Percentiles rank a stretch among this genome's conserved stretches.
Conservation (phyloP, 1,140 invertebrate species). For the Argopecten irradians region DNA sequence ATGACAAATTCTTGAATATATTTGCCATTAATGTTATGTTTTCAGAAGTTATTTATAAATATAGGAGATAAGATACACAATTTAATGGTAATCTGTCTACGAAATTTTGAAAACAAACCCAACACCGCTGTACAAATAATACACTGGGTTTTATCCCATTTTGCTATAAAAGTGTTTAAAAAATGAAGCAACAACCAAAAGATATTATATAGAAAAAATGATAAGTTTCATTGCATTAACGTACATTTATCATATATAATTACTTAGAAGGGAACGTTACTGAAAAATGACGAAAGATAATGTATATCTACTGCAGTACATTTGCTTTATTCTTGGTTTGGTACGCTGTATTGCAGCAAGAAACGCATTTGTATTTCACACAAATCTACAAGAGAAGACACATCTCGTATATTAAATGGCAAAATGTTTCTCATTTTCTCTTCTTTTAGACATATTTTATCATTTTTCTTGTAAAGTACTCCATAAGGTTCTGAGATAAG, state of each 20-base stretch:
- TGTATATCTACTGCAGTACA: background rate
- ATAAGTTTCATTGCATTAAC: background rate
- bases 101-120: too few relatives aligned
- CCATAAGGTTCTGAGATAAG: background rate
- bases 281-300: background rate
- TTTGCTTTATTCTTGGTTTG: background rate
- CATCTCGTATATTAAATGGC: constrained; percentile 1
- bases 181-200: too few relatives aligned
- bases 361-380: background rate
- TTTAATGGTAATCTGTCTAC: too few relatives aligned
- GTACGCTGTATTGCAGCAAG: background rate
- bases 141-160: too few relatives aligned
- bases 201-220: background rate
- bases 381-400: background rate
- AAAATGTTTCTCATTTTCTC: constrained; percentile 7
- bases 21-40: too few relatives aligned
- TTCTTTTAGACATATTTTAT: background rate
- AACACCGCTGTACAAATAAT: too few relatives aligned
- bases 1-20: too few relatives aligned
- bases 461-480: constrained; percentile 4
- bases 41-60: too few relatives aligned
- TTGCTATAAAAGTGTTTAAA: too few relatives aligned
- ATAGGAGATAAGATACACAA: too few relatives aligned
- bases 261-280: background rate
- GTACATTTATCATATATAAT: background rate